Evolutionary conservation across 2,797 vertebrate genomes (phyloP).

Genomic region (Amphiprion clarkii): DNA sequence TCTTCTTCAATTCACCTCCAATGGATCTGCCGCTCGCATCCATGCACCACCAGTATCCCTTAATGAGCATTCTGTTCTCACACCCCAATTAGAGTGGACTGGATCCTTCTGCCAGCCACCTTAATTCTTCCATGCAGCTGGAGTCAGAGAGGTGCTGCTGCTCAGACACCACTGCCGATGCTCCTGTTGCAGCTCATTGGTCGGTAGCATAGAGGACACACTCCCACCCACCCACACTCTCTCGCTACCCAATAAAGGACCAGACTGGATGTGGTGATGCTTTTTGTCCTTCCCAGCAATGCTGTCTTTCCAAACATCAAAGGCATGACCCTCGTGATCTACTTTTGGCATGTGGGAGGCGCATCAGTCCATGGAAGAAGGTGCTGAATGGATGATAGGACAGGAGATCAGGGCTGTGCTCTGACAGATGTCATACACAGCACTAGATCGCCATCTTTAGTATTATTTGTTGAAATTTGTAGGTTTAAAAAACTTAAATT

Average conservation of each 20-base stretch:
- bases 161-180: conserved; percentile 41
- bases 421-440: no score
- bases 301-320: conserved; percentile 47
- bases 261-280: conserved; percentile 22
- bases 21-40: conserved; percentile 31
- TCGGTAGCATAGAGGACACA: conserved; percentile 20
- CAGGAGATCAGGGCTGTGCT: no score
- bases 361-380: no score
- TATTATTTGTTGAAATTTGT: no score
- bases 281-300: conserved; percentile 19
- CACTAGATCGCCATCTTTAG: no score
- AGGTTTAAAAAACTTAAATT: no score
- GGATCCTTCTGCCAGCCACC: conserved; percentile 44
- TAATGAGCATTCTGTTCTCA: not conserved
- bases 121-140: not conserved
- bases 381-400: no score
- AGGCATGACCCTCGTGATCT: conserved; percentile 31
- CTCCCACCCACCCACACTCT: not conserved
- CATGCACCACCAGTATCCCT: not conserved
- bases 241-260: conserved; percentile 46
- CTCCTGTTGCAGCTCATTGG: conserved; percentile 66
- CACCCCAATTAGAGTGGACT: not conserved
- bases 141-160: conserved; percentile 44
- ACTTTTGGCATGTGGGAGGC: not conserved
- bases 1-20: conserved; percentile 25